Evolutionary conservation across 2,888 invertebrate species (phyloP).

Genomic region (Drosophila kanekoi): DNA sequence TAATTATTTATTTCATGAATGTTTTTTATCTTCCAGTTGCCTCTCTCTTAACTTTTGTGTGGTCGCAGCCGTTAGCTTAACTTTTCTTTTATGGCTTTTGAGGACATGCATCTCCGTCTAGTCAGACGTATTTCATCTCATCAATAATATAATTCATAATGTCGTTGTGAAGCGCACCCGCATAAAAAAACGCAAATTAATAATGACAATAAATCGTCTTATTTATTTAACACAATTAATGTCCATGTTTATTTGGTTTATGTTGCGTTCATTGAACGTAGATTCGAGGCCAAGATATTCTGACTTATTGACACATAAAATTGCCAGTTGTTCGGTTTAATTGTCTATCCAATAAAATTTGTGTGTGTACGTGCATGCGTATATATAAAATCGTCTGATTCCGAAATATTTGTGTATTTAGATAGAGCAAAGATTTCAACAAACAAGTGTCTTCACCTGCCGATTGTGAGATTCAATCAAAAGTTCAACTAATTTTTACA

Average conservation of each 20-base stretch:
- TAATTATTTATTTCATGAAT: conserved; percentile 54
- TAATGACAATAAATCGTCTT: conserved; percentile 48
- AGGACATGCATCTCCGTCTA: background rate
- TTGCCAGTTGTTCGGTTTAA: conserved; percentile 52
- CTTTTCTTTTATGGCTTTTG: conserved; percentile 7
- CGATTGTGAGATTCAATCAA: background rate
- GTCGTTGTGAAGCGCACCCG: conserved; percentile 9
- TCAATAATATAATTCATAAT: conserved; percentile 6
- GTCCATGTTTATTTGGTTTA: conserved; percentile 42
- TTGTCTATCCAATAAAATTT: conserved; percentile 29
- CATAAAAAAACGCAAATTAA: conserved; percentile 15
- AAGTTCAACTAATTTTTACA: too few species aligned
- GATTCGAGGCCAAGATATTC: conserved; percentile 46
- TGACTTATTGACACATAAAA: conserved; percentile 64
- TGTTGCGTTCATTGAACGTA: conserved; percentile 40
- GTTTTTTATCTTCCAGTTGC: conserved; percentile 50
- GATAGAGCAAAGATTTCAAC: conserved; percentile 1
- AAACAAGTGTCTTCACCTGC: background rate
- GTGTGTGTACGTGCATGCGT: background rate
- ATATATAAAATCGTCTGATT: conserved; percentile 1
- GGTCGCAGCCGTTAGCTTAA: conserved; percentile 16
- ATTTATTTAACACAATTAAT: conserved; percentile 63
- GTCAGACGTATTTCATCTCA: background rate
- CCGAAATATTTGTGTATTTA: too few species aligned
- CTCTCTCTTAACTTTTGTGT: conserved; percentile 9